These are phyloP conservation scores for Mastigias papua DNA, from an alignment of 30 jellyfish, hydroid and myxozoan species.

Conservation along the genomic window DNA sequence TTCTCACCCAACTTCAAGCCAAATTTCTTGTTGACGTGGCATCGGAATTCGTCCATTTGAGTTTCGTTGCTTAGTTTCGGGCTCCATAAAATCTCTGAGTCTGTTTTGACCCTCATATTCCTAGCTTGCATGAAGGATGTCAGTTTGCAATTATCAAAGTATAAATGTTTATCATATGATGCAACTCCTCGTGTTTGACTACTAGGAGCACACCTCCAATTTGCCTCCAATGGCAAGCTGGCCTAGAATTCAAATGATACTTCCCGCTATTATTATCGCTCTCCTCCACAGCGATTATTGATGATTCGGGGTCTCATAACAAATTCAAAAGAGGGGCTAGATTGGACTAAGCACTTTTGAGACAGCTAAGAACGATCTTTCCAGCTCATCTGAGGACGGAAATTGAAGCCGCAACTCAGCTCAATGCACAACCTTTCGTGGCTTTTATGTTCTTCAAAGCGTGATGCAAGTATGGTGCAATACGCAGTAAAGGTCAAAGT, in stretches of 20 bases:
- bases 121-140: not conserved
- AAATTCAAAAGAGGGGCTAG: too few species aligned
- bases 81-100: conserved; percentile 62
- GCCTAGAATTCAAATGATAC: conserved; percentile 7
- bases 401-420: too few species aligned
- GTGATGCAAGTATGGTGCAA: too few species aligned
- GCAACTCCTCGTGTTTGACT: conserved; percentile 4
- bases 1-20: conserved; percentile 52
- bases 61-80: conserved; percentile 67
- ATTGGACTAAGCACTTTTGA: too few species aligned
- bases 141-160: not conserved
- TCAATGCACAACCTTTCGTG: too few species aligned
- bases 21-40: conserved; percentile 82
- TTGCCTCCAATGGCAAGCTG: conserved; percentile 4
- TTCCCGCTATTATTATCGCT: conserved; percentile 25
- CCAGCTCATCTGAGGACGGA: too few species aligned
- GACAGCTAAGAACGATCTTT: too few species aligned
- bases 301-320: too few species aligned
- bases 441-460: too few species aligned
- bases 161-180: not conserved
- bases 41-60: conserved; percentile 77
- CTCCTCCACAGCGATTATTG: conserved; percentile 54
- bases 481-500: too few species aligned
- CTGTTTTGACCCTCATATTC: conserved; percentile 57
- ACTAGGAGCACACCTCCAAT: conserved; percentile 26